Conservation (phyloP, 2,888 invertebrate species). For the Carterocephalus palaemon region DNA sequence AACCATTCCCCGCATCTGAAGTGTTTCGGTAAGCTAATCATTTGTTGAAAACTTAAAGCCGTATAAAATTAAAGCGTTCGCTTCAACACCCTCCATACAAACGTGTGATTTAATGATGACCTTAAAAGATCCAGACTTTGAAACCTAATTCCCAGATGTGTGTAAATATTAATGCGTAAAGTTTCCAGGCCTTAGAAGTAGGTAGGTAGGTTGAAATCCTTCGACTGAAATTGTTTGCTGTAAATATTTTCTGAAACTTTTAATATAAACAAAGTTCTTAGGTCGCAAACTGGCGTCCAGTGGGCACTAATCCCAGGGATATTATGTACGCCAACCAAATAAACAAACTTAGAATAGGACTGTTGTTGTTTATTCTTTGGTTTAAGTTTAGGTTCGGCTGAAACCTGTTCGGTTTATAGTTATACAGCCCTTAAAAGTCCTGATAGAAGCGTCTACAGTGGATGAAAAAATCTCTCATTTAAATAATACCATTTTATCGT, state of each 20-base stretch:
- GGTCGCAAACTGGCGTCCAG: too few species aligned
- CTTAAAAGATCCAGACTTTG: slow-evolving; percentile 18
- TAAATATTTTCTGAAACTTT: not conserved
- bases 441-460: too few species aligned
- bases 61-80: slow-evolving; percentile 24
- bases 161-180: slow-evolving; percentile 21
- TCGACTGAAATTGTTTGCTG: slow-evolving; percentile 12
- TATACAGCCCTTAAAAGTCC: too few species aligned
- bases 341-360: too few species aligned
- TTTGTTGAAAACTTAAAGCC: slow-evolving; percentile 16
- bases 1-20: slow-evolving; percentile 7
- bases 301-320: too few species aligned
- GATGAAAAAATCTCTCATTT: too few species aligned
- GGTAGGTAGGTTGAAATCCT: not conserved
- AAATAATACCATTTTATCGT: too few species aligned
- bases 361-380: too few species aligned
- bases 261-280: too few species aligned
- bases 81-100: slow-evolving; percentile 19
- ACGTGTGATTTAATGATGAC: slow-evolving; percentile 23
- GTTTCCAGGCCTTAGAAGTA: slow-evolving; percentile 10
- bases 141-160: slow-evolving; percentile 23
- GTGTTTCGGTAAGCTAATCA: slow-evolving; percentile 11
- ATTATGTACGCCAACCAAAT: too few species aligned
- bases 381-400: too few species aligned
- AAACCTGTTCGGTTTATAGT: too few species aligned